Evolutionary conservation across 2,888 invertebrate genomes (phyloP).

Genomic region (Diarsia brunnea): DNA sequence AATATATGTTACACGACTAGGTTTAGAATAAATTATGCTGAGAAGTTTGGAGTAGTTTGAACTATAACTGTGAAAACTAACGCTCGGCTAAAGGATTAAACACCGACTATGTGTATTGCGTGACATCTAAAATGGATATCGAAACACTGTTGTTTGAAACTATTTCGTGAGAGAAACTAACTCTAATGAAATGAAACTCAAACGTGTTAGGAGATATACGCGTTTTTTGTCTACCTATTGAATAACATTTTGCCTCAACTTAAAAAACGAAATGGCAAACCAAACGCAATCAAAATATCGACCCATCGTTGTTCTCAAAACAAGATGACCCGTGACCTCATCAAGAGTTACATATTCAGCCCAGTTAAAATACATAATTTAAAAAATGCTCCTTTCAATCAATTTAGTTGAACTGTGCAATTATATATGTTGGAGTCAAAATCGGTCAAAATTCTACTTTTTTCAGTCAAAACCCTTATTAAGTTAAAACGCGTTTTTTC

Average conservation of each 20-base stretch:
- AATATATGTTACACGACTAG: background rate
- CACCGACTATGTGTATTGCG: background rate
- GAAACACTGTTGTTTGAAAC: background rate
- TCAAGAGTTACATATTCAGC: too few relatives aligned
- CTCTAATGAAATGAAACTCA: background rate
- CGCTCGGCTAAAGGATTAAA: conserved; percentile 1
- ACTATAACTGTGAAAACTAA: conserved; percentile 2
- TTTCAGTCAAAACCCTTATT: too few relatives aligned
- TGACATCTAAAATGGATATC: background rate
- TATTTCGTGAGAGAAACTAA: background rate
- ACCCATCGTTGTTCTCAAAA: too few relatives aligned
- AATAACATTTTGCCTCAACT: background rate
- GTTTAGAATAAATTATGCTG: conserved; percentile 24
- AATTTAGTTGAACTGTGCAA: background rate
- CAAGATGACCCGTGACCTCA: too few relatives aligned
- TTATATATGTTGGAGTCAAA: too few relatives aligned
- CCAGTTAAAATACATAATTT: too few relatives aligned
- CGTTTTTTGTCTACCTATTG: background rate
- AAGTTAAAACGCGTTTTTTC: too few relatives aligned
- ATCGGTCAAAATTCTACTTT: too few relatives aligned
- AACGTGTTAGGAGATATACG: background rate
- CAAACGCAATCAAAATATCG: too few relatives aligned
- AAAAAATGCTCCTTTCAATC: background rate
- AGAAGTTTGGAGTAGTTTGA: conserved; percentile 18
- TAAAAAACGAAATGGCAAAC: too few relatives aligned